phyloP scores from a whole-genome alignment of 2,888 invertebrate species.

The Ichneumon xanthorius region DNA sequence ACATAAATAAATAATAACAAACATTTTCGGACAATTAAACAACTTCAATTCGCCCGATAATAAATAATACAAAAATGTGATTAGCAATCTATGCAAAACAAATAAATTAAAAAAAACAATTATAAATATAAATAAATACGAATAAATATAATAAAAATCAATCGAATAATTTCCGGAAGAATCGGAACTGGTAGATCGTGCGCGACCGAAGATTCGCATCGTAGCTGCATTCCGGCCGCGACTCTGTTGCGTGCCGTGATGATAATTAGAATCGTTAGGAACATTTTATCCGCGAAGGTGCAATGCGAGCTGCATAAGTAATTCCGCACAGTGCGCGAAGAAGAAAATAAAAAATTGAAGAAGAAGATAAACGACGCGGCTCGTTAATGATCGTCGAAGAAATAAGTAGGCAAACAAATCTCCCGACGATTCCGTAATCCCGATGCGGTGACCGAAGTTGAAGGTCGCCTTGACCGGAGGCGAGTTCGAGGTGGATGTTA shows the following conservation, averaged over 20 bases:
- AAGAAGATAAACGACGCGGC: not conserved
- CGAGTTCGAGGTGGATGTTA: not conserved
- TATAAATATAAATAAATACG: not conserved
- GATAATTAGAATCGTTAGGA: slow-evolving; percentile 29
- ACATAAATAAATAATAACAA: slow-evolving; percentile 3
- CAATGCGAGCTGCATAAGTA: slow-evolving; percentile 49
- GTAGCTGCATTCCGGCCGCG: slow-evolving; percentile 45
- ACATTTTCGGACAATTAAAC: not conserved
- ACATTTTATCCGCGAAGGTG: slow-evolving; percentile 31
- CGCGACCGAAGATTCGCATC: not conserved
- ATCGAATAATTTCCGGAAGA: too few species aligned
- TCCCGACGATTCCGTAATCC: slow-evolving; percentile 13
- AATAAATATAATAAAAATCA: too few species aligned
- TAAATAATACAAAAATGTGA: not conserved
- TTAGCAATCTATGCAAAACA: too few species aligned
- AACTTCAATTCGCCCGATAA: not conserved
- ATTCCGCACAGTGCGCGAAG: slow-evolving; percentile 16
- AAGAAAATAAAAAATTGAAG: not conserved
- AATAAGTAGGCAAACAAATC: not conserved
- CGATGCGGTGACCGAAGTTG: not conserved
- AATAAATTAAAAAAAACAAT: too few species aligned
- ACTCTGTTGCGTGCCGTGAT: slow-evolving; percentile 16
- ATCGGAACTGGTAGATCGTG: not conserved
- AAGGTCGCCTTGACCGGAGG: not conserved
- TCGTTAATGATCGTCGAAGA: slow-evolving; percentile 6